phyloP scores from a whole-genome alignment of 2,113 vertebrate species.

The Elachura formosa region DNA sequence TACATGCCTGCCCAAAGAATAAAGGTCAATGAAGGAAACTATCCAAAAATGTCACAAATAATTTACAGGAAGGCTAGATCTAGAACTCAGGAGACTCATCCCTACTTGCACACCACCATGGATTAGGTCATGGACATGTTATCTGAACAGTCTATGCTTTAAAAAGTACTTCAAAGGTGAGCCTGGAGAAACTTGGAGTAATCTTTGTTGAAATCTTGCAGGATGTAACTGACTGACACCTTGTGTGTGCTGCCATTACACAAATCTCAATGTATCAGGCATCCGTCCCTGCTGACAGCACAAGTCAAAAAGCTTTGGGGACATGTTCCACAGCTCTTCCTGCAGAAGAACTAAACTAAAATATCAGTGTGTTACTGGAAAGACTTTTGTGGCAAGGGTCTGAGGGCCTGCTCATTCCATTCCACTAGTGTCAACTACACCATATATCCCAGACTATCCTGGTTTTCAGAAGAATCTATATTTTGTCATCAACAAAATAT shows the following conservation, averaged over 20 bases:
- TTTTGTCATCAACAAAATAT: too few relatives aligned
- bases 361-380: background rate
- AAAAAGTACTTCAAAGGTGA: background rate
- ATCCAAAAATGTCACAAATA: background rate
- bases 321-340: background rate
- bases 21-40: background rate
- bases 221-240: background rate
- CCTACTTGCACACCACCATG: background rate
- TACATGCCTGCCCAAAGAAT: background rate
- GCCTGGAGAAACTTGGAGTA: background rate
- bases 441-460: background rate
- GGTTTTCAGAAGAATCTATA: background rate
- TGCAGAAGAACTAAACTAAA: background rate
- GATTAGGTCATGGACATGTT: background rate
- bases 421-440: background rate
- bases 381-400: background rate
- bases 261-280: background rate
- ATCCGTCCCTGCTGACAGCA: background rate
- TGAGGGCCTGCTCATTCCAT: background rate
- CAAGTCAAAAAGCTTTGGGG: background rate
- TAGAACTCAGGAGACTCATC: background rate
- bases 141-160: background rate
- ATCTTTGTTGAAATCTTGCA: background rate
- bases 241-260: rapidly evolving
- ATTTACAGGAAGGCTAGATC: background rate